Percentiles rank a stretch among this genome's conserved stretches.
Evolutionary conservation across 2,888 invertebrate species (phyloP).

Genomic region (Ichneumon xanthorius): DNA sequence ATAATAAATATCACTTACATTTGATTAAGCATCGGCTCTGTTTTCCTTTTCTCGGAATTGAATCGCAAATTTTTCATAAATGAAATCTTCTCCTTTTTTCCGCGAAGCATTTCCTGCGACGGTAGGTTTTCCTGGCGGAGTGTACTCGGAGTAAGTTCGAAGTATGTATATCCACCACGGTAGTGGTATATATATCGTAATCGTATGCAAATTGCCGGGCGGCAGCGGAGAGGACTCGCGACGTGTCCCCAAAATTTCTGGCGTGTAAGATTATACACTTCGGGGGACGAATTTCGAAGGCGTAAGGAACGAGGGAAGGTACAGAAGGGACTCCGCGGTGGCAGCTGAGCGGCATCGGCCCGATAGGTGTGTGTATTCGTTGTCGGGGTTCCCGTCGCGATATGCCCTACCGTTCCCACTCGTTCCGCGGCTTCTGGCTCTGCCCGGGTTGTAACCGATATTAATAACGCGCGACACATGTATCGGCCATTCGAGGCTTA

Average conservation of each 20-base stretch:
- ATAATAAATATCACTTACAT: too few species aligned
- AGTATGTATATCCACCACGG: slow-evolving; percentile 18
- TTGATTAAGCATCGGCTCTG: too few species aligned
- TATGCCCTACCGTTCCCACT: slow-evolving; percentile 53
- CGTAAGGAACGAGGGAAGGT: slow-evolving; percentile 66
- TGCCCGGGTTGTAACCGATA: slow-evolving; percentile 61
- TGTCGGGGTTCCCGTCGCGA: slow-evolving; percentile 54
- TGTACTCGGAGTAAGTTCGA: slow-evolving; percentile 55
- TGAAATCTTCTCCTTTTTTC: not conserved
- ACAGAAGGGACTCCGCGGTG: slow-evolving; percentile 58
- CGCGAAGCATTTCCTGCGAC: not conserved
- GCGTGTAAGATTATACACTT: slow-evolving; percentile 80
- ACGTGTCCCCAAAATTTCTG: slow-evolving; percentile 78
- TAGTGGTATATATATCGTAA: slow-evolving; percentile 68
- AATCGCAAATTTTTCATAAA: not conserved
- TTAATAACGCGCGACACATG: slow-evolving; percentile 80
- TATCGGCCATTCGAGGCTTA: slow-evolving; percentile 70
- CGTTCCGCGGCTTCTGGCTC: slow-evolving; percentile 21
- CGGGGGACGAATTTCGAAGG: slow-evolving; percentile 76
- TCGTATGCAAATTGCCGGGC: slow-evolving; percentile 81
- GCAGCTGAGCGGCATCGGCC: slow-evolving; percentile 74
- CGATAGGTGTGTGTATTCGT: slow-evolving; percentile 71
- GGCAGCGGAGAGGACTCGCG: slow-evolving; percentile 64
- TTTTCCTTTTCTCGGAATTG: not conserved
- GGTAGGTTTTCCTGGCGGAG: slow-evolving; percentile 43